Conservation (phyloP, 2,113 vertebrate genomes). For the Microcebus murinus region DNA sequence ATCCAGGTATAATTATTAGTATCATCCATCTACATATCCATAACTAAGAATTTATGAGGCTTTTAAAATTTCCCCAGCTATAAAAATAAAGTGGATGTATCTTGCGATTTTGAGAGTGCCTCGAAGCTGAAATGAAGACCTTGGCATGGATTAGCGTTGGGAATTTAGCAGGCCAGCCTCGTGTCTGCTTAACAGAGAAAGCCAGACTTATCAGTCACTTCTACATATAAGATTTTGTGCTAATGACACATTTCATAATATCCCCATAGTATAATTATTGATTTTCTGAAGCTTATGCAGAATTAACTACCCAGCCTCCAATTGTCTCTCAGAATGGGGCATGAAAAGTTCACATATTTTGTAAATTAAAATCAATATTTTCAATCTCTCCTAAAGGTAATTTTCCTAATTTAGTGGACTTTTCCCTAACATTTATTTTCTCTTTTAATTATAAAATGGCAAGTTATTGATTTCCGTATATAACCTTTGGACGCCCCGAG, state of each 20-base stretch:
- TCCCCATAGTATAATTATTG: slow-evolving; percentile 84
- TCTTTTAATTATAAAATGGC: slow-evolving; percentile 95
- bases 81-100: slow-evolving; percentile 60
- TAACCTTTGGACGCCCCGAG: slow-evolving; percentile 83
- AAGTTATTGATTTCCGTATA: slow-evolving; percentile 91
- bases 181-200: slow-evolving; percentile 78
- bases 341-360: slow-evolving; percentile 92
- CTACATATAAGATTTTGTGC: slow-evolving; percentile 77
- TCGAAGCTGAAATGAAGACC: slow-evolving; percentile 52
- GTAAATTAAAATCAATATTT: slow-evolving; percentile 97
- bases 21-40: not conserved
- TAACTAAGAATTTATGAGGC: not conserved
- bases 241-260: slow-evolving; percentile 87
- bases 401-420: slow-evolving; percentile 93
- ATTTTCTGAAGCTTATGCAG: slow-evolving; percentile 84
- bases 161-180: slow-evolving; percentile 72
- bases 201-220: slow-evolving; percentile 78
- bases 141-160: slow-evolving; percentile 73
- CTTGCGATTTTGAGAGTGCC: slow-evolving; percentile 53
- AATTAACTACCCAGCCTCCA: slow-evolving; percentile 88
- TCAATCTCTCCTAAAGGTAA: slow-evolving; percentile 92
- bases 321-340: slow-evolving; percentile 89
- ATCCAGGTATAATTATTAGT: not conserved
- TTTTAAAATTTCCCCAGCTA: slow-evolving; percentile 25
- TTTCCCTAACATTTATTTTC: slow-evolving; percentile 90